Conservation (phyloP, 2,888 invertebrate species). For the Subacronicta megacephala region DNA sequence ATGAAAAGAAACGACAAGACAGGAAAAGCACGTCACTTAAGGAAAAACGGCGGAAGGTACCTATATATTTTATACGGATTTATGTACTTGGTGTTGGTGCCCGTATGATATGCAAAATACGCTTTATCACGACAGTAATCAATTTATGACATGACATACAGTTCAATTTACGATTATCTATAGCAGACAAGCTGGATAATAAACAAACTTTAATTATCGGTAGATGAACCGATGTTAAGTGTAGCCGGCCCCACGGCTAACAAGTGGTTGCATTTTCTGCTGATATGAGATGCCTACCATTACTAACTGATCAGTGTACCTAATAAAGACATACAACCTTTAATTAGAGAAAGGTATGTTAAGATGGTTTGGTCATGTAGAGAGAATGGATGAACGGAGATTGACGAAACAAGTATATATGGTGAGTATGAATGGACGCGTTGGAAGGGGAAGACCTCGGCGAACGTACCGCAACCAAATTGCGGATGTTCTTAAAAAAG, state of each 20-base stretch:
- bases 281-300: constrained; percentile 44
- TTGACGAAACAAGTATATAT: too few species aligned
- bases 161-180: constrained; percentile 59
- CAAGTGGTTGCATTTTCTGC: constrained; percentile 50
- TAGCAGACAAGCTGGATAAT: constrained; percentile 52
- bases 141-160: constrained; percentile 53
- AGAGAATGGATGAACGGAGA: too few species aligned
- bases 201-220: constrained; percentile 58
- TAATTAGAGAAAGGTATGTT: too few species aligned
- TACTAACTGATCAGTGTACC: constrained; percentile 26
- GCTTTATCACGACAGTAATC: constrained; percentile 44
- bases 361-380: too few species aligned
- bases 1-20: constrained; percentile 20
- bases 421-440: too few species aligned
- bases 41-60: constrained; percentile 27
- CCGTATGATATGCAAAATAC: constrained; percentile 49
- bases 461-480: too few species aligned
- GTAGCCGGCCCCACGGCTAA: constrained; percentile 36
- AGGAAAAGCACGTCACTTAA: constrained; percentile 24
- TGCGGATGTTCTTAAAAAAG: too few species aligned
- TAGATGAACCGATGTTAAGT: constrained; percentile 51
- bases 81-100: constrained; percentile 28
- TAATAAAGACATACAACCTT: too few species aligned
- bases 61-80: constrained; percentile 33
- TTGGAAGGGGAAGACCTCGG: too few species aligned